These are phyloP conservation scores for Pyrgilauda ruficollis DNA, from an alignment of 2,113 vertebrate species.

Conservation along the genomic window DNA sequence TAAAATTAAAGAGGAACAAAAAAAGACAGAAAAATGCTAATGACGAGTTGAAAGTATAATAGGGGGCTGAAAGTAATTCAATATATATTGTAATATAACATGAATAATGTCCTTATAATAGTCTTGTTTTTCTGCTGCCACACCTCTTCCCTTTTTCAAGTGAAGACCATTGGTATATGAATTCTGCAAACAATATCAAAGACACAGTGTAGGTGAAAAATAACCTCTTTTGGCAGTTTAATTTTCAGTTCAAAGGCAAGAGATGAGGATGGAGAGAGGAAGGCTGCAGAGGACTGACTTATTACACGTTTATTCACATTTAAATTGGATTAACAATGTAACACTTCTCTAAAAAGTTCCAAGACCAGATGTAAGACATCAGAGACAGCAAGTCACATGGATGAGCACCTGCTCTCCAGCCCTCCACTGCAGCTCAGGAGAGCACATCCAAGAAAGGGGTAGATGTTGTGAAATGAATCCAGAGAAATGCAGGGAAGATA, in stretches of 20 bases:
- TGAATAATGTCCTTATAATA: neutral
- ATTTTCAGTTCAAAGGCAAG: neutral
- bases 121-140: neutral
- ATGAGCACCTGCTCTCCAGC: neutral
- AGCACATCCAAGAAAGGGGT: neutral
- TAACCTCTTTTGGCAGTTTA: neutral
- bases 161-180: neutral
- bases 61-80: neutral
- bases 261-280: neutral
- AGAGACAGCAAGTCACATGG: neutral
- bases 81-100: neutral
- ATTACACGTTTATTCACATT: neutral
- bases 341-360: neutral
- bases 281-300: neutral
- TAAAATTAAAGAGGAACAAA: neutral
- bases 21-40: neutral
- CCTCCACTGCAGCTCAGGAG: neutral
- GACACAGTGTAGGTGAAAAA: neutral
- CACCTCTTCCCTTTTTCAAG: neutral
- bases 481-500: neutral
- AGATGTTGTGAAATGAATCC: neutral
- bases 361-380: neutral
- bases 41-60: neutral
- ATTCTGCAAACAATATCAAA: neutral
- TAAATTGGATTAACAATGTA: neutral